Percentiles rank a stretch among this genome's conserved stretches.
Conservation (phyloP, 2,113 vertebrate species). For the Turnix velox region DNA sequence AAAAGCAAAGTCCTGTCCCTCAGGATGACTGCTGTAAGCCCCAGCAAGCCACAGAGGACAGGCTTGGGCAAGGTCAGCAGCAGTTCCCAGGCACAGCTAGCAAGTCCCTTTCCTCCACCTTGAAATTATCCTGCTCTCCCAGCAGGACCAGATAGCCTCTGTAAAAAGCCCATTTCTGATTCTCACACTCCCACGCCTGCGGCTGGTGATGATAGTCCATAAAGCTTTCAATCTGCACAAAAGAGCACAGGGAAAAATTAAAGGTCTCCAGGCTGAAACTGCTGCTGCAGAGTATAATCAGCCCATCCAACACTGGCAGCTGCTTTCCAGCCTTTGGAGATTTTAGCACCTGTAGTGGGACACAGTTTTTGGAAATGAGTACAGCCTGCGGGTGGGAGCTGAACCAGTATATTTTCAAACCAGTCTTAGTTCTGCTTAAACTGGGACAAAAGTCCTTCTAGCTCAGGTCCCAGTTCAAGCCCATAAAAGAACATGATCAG, state of each 20-base stretch:
- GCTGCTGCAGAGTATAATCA: background rate
- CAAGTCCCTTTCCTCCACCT: background rate
- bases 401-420: background rate
- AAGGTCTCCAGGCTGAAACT: background rate
- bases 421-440: background rate
- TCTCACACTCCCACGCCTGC: background rate
- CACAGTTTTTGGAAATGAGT: conserved; percentile 25
- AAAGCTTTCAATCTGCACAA: background rate
- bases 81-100: background rate
- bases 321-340: conserved; percentile 13
- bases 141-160: background rate
- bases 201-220: background rate
- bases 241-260: background rate
- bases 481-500: background rate
- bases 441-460: background rate
- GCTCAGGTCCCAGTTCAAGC: background rate
- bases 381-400: background rate
- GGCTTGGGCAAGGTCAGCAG: background rate
- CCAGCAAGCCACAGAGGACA: background rate
- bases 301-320: background rate
- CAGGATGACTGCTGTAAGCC: background rate
- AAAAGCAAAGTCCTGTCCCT: background rate
- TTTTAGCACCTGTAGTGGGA: background rate
- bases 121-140: background rate
- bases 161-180: background rate